These are phyloP conservation scores for Acanthornis magna DNA, from an alignment of 2,797 vertebrate genomes.

Conservation along the genomic window DNA sequence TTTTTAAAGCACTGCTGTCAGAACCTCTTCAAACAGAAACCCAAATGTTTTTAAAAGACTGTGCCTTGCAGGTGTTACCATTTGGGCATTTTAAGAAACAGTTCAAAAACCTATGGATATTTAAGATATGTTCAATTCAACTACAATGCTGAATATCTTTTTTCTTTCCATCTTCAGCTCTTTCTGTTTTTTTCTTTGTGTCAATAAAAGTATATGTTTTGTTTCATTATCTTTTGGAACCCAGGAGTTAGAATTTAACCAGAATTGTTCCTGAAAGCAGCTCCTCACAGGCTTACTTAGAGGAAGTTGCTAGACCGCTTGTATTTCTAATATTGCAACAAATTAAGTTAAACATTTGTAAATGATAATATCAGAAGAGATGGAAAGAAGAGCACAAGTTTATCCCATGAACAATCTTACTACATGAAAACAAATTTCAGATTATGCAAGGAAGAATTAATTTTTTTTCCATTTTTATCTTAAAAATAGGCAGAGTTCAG, in stretches of 20 bases:
- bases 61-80: not conserved
- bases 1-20: not conserved
- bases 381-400: not conserved
- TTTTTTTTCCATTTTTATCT: not conserved
- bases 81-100: not conserved
- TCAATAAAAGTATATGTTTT: not conserved
- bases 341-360: not conserved
- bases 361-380: not conserved
- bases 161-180: not conserved
- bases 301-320: not conserved
- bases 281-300: not conserved
- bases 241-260: not conserved
- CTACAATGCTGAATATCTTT: not conserved
- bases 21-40: conserved; percentile 16
- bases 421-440: not conserved
- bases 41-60: conserved; percentile 26
- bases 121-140: not conserved
- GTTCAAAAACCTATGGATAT: not conserved
- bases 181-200: not conserved
- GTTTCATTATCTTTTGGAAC: not conserved
- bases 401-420: not conserved
- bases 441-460: not conserved
- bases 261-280: not conserved
- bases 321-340: not conserved
- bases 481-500: not conserved